These are phyloP conservation scores for Rousettus leschenaultii DNA, from an alignment of 2,113 vertebrate species.

Conservation along the genomic window DNA sequence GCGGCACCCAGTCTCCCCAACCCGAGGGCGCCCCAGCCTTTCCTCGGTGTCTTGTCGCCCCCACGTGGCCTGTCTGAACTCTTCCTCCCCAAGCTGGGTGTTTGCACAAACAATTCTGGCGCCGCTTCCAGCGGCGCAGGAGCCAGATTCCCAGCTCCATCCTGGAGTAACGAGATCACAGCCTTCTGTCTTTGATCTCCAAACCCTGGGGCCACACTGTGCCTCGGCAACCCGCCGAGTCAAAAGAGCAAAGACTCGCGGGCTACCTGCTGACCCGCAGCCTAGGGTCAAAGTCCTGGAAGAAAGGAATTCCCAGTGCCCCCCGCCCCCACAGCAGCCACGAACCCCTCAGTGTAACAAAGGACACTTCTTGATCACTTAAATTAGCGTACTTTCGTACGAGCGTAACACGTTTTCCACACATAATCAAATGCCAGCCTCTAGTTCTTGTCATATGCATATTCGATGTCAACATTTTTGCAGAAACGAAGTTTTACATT, in stretches of 20 bases:
- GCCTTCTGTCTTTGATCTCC: not conserved
- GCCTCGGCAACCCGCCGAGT: not conserved
- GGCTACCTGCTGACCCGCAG: not conserved
- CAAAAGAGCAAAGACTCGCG: not conserved
- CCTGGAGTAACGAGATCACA: rapidly evolving
- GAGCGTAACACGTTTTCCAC: not conserved
- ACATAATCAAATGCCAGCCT: not conserved
- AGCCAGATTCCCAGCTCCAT: not conserved
- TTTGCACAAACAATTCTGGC: not conserved
- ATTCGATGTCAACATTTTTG: not conserved
- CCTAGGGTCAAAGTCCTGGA: not conserved
- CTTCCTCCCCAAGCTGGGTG: not conserved
- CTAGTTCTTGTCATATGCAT: not conserved
- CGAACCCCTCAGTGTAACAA: not conserved
- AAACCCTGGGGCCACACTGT: not conserved
- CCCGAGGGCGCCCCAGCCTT: not conserved
- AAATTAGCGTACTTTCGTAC: not conserved
- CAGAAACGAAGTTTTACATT: not conserved
- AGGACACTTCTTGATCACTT: not conserved
- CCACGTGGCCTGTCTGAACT: not conserved
- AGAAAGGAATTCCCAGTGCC: not conserved
- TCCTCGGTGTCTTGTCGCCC: not conserved
- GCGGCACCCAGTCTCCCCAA: not conserved
- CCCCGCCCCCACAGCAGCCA: not conserved
- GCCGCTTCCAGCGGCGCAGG: not conserved